phyloP scores from a whole-genome alignment of 2,888 invertebrate species.

The Mythimna lalbum region DNA sequence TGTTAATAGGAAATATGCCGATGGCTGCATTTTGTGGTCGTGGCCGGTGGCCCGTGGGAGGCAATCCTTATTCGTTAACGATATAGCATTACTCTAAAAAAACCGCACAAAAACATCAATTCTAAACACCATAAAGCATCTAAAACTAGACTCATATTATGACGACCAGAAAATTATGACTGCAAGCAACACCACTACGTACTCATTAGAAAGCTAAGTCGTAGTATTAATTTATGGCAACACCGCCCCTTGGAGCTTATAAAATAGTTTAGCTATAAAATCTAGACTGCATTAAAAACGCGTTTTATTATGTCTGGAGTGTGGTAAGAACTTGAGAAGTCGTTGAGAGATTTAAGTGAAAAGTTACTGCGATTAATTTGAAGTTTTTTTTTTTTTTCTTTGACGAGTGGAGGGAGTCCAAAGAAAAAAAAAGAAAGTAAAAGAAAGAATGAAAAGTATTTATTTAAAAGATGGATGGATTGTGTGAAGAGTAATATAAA shows the following conservation, averaged over 20 bases:
- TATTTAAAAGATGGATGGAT: too few relatives aligned
- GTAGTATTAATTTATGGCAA: conserved; percentile 48
- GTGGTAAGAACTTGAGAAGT: background rate
- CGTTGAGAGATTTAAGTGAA: background rate
- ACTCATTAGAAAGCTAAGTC: conserved; percentile 52
- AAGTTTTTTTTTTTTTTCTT: background rate
- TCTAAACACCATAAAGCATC: conserved; percentile 13
- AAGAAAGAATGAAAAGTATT: too few relatives aligned
- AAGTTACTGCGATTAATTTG: background rate
- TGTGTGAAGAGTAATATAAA: too few relatives aligned
- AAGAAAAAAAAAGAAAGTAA: too few relatives aligned
- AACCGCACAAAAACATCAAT: conserved; percentile 3
- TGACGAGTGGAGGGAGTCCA: too few relatives aligned
- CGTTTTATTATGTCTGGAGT: conserved; percentile 31
- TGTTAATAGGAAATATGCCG: too few relatives aligned
- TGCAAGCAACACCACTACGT: conserved; percentile 41
- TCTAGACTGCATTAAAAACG: conserved; percentile 27
- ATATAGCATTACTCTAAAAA: too few relatives aligned
- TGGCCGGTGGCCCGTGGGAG: too few relatives aligned
- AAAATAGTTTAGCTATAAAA: conserved; percentile 50
- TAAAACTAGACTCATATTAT: conserved; percentile 33
- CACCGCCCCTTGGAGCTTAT: conserved; percentile 40
- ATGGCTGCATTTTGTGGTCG: too few relatives aligned
- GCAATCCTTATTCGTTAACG: too few relatives aligned
- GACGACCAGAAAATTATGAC: conserved; percentile 50